Percentiles rank a stretch among this genome's conserved stretches.
phyloP scores from a whole-genome alignment of 2,888 invertebrate species.

The Nematopogon swammerdamellus region DNA sequence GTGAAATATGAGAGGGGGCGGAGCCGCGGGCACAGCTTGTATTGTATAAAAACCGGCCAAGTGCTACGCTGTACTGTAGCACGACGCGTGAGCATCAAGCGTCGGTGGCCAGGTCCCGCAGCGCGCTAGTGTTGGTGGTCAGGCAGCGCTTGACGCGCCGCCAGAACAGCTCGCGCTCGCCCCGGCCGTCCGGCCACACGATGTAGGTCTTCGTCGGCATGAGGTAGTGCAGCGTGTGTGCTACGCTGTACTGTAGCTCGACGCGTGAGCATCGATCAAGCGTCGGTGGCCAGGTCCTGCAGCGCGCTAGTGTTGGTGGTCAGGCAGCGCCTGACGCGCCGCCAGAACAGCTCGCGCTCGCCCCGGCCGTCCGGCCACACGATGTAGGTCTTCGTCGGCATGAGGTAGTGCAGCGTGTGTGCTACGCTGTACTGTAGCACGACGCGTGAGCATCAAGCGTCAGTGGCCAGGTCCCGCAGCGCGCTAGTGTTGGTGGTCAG shows the following conservation, averaged over 20 bases:
- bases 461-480: too few species aligned
- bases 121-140: background rate
- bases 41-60: too few species aligned
- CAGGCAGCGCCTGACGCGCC: constrained; percentile 33
- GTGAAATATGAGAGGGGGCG: too few species aligned
- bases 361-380: constrained; percentile 55
- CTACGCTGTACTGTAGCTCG: constrained; percentile 56
- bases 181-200: constrained; percentile 55
- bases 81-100: too few species aligned
- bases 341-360: constrained; percentile 38
- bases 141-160: constrained; percentile 36
- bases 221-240: constrained; percentile 61
- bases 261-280: too few species aligned
- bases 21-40: too few species aligned
- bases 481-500: constrained; percentile 10
- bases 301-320: background rate
- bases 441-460: too few species aligned
- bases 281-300: too few species aligned
- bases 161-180: constrained; percentile 37
- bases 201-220: constrained; percentile 69
- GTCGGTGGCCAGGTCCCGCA: too few species aligned
- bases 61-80: constrained; percentile 55
- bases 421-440: constrained; percentile 59
- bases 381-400: constrained; percentile 67
- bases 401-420: constrained; percentile 61